These are phyloP conservation scores for Polydesmus complanatus DNA, from an alignment of 2,888 invertebrate genomes.

Conservation along the genomic window DNA sequence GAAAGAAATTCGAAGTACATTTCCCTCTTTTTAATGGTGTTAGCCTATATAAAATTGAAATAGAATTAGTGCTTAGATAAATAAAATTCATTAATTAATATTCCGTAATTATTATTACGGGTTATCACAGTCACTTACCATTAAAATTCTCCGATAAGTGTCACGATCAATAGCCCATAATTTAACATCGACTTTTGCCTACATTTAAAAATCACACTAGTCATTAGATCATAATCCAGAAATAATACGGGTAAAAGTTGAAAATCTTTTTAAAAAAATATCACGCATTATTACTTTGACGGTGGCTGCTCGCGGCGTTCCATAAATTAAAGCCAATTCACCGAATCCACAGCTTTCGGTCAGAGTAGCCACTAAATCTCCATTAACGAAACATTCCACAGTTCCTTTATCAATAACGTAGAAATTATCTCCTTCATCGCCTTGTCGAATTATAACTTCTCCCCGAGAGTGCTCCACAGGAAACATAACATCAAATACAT, in stretches of 20 bases:
- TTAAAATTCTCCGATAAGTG: conserved; percentile 59
- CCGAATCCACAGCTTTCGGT: conserved; percentile 97
- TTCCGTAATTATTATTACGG: not conserved
- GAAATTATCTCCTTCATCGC: conserved; percentile 98
- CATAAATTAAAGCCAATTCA: conserved; percentile 95
- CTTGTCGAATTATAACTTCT: conserved; percentile 90
- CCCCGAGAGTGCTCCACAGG: conserved; percentile 86
- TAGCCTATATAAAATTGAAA: conserved; percentile 44
- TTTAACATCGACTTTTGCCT: conserved; percentile 83
- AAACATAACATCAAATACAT: conserved; percentile 99
- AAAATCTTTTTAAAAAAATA: conserved; percentile 2
- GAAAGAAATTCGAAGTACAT: conserved; percentile 99
- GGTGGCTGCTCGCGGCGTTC: conserved; percentile 96
- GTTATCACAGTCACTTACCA: conserved; percentile 26
- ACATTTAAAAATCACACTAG: not conserved
- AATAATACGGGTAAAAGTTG: not conserved
- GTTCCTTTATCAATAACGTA: conserved; percentile 97
- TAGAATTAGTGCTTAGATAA: not conserved
- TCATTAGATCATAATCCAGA: not conserved
- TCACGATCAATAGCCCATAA: conserved; percentile 96
- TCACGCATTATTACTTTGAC: conserved; percentile 47
- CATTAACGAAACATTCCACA: conserved; percentile 65
- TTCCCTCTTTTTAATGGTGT: conserved; percentile 94
- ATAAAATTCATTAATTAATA: no score
- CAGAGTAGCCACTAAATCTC: conserved; percentile 71